Conservation (phyloP, 2,888 invertebrate genomes). For the Epirrhoe tristata region DNA sequence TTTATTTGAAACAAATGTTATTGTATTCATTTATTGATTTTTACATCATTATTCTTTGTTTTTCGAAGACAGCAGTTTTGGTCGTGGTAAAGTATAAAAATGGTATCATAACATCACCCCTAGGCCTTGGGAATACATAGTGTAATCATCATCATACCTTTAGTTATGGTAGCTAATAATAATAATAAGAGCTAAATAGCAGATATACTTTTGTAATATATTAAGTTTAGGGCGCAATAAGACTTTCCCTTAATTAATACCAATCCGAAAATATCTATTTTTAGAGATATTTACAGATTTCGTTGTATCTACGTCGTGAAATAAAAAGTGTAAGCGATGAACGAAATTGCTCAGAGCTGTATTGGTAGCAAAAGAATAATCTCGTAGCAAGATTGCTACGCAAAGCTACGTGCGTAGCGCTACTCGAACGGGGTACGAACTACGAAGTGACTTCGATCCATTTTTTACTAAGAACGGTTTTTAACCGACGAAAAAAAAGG, state of each 20-base stretch:
- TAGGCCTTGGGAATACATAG: too few relatives aligned
- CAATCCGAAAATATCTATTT: too few relatives aligned
- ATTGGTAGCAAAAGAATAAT: neutral
- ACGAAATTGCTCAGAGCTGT: neutral
- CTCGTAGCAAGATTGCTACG: conserved; percentile 10
- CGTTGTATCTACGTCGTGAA: too few relatives aligned
- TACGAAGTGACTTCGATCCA: neutral
- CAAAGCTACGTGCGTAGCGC: conserved; percentile 12
- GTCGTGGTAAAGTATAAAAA: neutral
- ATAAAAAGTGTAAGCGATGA: neutral
- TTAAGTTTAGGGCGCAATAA: too few relatives aligned
- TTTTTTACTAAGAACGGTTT: neutral
- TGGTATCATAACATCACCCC: neutral
- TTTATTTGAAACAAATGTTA: conserved; percentile 7
- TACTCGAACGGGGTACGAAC: neutral
- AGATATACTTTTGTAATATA: too few relatives aligned
- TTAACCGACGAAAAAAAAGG: too few relatives aligned
- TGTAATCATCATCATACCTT: too few relatives aligned
- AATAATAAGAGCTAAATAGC: too few relatives aligned
- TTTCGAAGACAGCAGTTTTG: neutral
- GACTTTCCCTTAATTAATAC: too few relatives aligned
- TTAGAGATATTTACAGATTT: too few relatives aligned
- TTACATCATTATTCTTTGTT: neutral
- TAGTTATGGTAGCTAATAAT: too few relatives aligned
- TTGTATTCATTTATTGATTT: conserved; percentile 12